Evolutionary conservation across 2,888 invertebrate genomes (phyloP).

Genomic region (Seira ritae): DNA sequence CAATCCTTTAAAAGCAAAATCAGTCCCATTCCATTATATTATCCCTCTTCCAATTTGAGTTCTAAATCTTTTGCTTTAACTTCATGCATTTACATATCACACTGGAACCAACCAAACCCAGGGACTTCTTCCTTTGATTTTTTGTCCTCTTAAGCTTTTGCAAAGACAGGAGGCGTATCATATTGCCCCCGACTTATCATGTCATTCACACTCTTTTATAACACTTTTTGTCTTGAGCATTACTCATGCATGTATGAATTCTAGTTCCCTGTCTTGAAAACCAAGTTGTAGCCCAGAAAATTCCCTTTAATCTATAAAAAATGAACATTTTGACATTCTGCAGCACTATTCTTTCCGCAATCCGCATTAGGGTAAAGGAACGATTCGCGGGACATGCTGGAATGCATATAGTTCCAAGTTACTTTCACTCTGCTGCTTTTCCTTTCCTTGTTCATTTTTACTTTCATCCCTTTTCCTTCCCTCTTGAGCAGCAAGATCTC

Average conservation of each 20-base stretch:
- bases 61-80: no score
- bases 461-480: slow-evolving; percentile 3
- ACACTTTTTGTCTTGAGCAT: not conserved
- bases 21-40: no score
- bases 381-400: not conserved
- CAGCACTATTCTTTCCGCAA: not conserved
- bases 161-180: not conserved
- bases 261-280: not conserved
- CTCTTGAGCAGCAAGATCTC: not conserved
- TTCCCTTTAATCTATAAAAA: not conserved
- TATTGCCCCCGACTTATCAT: not conserved
- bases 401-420: not conserved
- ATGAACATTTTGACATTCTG: not conserved
- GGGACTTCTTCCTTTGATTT: no score
- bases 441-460: slow-evolving; percentile 24
- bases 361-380: not conserved
- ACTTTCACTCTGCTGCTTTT: slow-evolving; percentile 48
- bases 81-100: no score
- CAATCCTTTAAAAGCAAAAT: no score
- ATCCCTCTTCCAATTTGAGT: no score
- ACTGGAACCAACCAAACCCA: no score
- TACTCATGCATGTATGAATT: not conserved
- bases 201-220: no score
- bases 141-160: no score
- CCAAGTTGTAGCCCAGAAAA: no score